Percentiles rank a stretch among this genome's conserved stretches.
These are phyloP conservation scores for Calonectris borealis DNA, from an alignment of 2,113 vertebrate species.

Conservation along the genomic window DNA sequence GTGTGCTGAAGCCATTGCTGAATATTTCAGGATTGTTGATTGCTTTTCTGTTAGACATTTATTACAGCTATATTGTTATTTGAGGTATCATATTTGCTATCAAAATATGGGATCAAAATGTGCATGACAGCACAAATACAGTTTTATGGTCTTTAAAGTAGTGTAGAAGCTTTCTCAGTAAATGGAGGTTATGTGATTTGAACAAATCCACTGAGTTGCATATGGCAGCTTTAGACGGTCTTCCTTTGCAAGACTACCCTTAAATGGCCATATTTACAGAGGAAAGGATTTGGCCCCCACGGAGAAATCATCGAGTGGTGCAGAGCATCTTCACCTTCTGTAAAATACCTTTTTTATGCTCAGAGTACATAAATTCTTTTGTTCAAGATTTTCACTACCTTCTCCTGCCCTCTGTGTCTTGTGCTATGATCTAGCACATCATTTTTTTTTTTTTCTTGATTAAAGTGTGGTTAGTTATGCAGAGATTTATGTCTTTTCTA, in stretches of 20 bases:
- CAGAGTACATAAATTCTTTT: background rate
- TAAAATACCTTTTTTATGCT: background rate
- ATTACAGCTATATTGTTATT: background rate
- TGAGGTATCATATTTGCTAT: background rate
- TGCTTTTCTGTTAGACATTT: background rate
- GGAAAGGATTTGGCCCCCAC: background rate
- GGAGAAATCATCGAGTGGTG: background rate
- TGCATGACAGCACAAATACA: background rate
- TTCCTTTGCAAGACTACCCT: background rate
- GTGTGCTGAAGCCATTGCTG: background rate
- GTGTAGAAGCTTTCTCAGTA: background rate
- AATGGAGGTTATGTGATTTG: background rate
- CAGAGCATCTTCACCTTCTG: background rate
- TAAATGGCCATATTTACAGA: background rate
- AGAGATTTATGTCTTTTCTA: background rate
- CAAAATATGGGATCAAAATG: background rate
- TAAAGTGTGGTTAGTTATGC: background rate
- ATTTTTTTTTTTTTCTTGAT: background rate
- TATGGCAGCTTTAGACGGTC: background rate
- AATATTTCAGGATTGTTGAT: background rate
- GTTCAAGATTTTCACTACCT: background rate
- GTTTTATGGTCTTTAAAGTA: background rate
- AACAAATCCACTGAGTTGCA: background rate
- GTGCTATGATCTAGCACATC: background rate
- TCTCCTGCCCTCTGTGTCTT: background rate